Percentiles rank a stretch among this genome's conserved stretches.
phyloP scores from a whole-genome alignment of 2,113 vertebrate species.

The Dryoscopus gambensis region DNA sequence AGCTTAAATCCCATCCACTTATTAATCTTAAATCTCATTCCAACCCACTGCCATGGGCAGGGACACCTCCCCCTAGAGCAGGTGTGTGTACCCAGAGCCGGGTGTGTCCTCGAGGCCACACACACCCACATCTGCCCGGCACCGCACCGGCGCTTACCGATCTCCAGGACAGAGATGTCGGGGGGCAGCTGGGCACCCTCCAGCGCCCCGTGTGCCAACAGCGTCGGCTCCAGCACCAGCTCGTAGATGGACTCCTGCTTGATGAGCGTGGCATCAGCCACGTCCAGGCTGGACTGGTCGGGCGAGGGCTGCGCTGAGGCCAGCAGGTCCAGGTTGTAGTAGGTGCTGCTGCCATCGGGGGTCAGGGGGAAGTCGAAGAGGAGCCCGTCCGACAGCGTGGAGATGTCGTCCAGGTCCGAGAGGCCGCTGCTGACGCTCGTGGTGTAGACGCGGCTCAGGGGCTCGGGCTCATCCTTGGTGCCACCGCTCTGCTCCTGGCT shows the following conservation, averaged over 20 bases:
- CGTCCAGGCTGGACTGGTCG: slow-evolving; percentile 80
- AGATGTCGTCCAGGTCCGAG: slow-evolving; percentile 84
- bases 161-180: slow-evolving; percentile 78
- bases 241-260: slow-evolving; percentile 83
- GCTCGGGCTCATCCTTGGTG: slow-evolving; percentile 63
- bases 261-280: slow-evolving; percentile 73
- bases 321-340: slow-evolving; percentile 82
- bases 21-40: background rate
- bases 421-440: slow-evolving; percentile 77
- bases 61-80: background rate
- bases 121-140: fast-evolving
- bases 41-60: background rate
- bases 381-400: slow-evolving; percentile 79
- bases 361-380: slow-evolving; percentile 88
- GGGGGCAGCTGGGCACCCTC: slow-evolving; percentile 52
- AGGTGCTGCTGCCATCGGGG: slow-evolving; percentile 75
- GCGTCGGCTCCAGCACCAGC: slow-evolving; percentile 78
- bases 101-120: fast-evolving
- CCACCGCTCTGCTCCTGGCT: slow-evolving; percentile 73
- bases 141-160: slow-evolving; percentile 37
- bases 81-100: background rate
- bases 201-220: slow-evolving; percentile 57
- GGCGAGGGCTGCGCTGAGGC: slow-evolving; percentile 83
- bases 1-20: background rate
- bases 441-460: slow-evolving; percentile 72